Evolutionary conservation across 2,113 vertebrate genomes (phyloP), one percentile per base, ranked within the genome.

Genomic region (Scartelaos histophorus): DNA sequence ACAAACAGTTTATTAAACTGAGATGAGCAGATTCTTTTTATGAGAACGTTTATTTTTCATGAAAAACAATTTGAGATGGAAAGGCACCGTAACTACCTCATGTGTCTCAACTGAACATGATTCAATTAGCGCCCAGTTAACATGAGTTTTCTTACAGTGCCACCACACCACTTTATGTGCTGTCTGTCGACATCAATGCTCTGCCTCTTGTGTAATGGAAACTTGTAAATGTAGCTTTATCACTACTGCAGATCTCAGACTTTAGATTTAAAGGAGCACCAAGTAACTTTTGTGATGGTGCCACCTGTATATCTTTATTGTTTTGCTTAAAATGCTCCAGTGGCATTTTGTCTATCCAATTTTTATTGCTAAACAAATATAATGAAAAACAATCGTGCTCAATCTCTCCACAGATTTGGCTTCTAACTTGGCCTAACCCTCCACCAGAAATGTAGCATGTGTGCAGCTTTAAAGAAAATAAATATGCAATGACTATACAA

Each of bases 1-100:
- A 61, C 45, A 57, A 71, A 60, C 78, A 77, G 62, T 83, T 85
- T 73, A 89, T 82, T 87, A 58, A 89, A 87, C 47, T 69, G 16
- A 66, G 34, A 67, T 71, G 29, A 79, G 72, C 22, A 10, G 38
- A 21, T 67, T 12, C 2, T 75, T 72, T 68, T 60, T n/a, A 17
- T 61, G 3, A 47, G 2, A 3, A 19, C 17, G 12, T 2, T 17
- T 5, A 11, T 5, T 64, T n/a, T 64, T 60, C 22, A 60, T 60
- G 57, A 22, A 60, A 10, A 61, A 34, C 58, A 34, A 25, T 61
- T 61, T 61, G 58, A 15, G 58, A 61, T 25, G 24, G 34, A 61
- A 60, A 64, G 16, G 60, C 60, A 24, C 7, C 13, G 5, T 13
- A 24, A 10, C 11, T 9, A 9, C 2, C 22, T 6, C 10, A 58